phyloP scores from a whole-genome alignment of 2,888 invertebrate genomes.

The Polia nebulosa region DNA sequence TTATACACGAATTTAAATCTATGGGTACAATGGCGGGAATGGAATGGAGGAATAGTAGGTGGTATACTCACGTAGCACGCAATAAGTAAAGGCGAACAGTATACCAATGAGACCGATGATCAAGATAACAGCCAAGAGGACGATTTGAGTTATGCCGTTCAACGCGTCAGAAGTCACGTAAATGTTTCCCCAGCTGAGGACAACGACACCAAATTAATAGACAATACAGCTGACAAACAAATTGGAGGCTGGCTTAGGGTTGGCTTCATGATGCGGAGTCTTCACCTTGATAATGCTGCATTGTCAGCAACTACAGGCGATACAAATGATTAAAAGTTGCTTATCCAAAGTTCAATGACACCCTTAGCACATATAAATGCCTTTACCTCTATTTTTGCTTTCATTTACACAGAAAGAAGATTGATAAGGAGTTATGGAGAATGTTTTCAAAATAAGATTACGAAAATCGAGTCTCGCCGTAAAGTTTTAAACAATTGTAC shows the following conservation, averaged over 20 bases:
- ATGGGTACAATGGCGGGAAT: too few relatives aligned
- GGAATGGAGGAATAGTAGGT: too few relatives aligned
- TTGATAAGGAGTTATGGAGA: too few relatives aligned
- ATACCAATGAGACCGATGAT: conserved; percentile 66
- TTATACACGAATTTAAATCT: too few relatives aligned
- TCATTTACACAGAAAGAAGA: background rate
- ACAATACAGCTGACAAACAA: background rate
- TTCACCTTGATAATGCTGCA: background rate
- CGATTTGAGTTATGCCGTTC: conserved; percentile 64
- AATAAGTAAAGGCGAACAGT: conserved; percentile 68
- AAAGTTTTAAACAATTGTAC: background rate
- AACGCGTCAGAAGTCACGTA: conserved; percentile 73
- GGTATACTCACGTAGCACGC: conserved; percentile 72
- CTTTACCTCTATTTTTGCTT: background rate
- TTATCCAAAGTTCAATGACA: background rate
- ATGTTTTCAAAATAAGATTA: conserved; percentile 10
- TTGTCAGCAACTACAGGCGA: background rate
- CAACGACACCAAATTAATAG: conserved; percentile 15
- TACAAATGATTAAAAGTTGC: background rate
- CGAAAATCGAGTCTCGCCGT: background rate
- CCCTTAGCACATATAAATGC: background rate
- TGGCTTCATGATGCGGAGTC: background rate
- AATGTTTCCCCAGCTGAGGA: conserved; percentile 75
- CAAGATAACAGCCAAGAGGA: conserved; percentile 64
- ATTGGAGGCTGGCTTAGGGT: background rate